Base-by-base conservation (phyloP, 1,140 invertebrate species). In the Harpegnathos saltator region DNA sequence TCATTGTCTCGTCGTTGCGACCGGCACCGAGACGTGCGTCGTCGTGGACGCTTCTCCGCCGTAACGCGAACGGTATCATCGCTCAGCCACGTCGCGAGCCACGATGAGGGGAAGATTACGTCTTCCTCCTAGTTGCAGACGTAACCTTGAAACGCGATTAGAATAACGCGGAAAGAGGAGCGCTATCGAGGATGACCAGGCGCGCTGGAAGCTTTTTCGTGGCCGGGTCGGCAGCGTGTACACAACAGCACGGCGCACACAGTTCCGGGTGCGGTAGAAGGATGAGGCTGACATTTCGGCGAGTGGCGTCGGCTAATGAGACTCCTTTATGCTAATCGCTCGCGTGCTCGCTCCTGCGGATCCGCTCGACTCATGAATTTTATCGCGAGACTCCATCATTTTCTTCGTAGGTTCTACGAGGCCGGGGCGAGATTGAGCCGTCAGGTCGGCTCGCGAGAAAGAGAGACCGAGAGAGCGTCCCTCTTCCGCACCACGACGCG, bases 281-380 rank as follows among this genome's bases (percentile, higher is more conserved):
- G 50, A 62, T 72, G 48, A 62, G 65, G 33, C 61, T 89, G 85
- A 89, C 88, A 90, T 90, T 90, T 90, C 71, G 89, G 85, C 84
- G 83, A 87, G 75, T 66, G 80, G 84, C 74, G 83, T 82, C 75
- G 38, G 85, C 90, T 92, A 91, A 92, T 92, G 91, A 92, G 91
- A 87, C 90, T 87, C 88, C 88, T 91, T 91, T 91, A 92, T 92
- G 91, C 86, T 92, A 91, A 92, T 91, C 91, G 91, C 86, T 91
- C 90, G 91, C 91, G 91, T 91, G 91, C 87, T 91, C 74, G 85
- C 87, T 84, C 61, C 71, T 84, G 68, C 85, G 84, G 61, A 58
- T 48, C 54, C 83, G 68, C 63, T 81, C 65, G 83, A 68, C 91
- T 91, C 91, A 91, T 92, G 91, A 92, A 92, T 92, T 90, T 91